Evolutionary conservation across 2,888 invertebrate genomes (phyloP), one percentile per base, ranked within the genome.

Genomic region (Tinea trinotella): DNA sequence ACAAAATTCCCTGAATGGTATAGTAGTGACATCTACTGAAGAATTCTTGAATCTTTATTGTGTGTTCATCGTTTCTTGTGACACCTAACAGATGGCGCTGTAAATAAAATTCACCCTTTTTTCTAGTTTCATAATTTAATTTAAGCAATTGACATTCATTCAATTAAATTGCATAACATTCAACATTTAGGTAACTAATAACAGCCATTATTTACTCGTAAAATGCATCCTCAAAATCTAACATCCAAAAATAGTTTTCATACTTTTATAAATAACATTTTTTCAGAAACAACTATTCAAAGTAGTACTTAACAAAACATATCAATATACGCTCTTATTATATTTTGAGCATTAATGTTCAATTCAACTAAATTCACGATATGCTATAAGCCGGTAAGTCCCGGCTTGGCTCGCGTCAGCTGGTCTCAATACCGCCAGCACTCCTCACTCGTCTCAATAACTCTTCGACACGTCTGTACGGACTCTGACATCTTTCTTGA

Each of bases 391-490:
- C 82, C 82, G 83, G 76, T 60, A 62, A 65, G 1, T 64, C 68
- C 74, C 82, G 83, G 80, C 74, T 64, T n/a, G 75, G 63, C 61
- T 83, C 81, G 54, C 76, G 85, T 85, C 85, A 85, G 81, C 84
- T 85, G 58, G 24, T 36, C 13, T 77, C 70, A n/a, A 82, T 82
- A 0, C 71, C 71, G 44, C 73, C 76, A 15, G 70, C 82, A 54
- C 79, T 83, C 49, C 78, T 74, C 6, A 84, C 84, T 57, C 83
- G 67, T 17, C 84, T 65, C 12, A 85, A 75, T 55, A 85, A 63
- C 57, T 82, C 80, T 59, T 84, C 85, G 0, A 85, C 82, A 55
- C 71, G 72, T 61, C 69, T 81, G 55, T 80, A 84, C 0, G 85
- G 83, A 59, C 84, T 84, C 60, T 84, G 82, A 59, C 78, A 77